phyloP scores from a whole-genome alignment of 2,797 vertebrate genomes.

The Leptodactylus fallax region DNA sequence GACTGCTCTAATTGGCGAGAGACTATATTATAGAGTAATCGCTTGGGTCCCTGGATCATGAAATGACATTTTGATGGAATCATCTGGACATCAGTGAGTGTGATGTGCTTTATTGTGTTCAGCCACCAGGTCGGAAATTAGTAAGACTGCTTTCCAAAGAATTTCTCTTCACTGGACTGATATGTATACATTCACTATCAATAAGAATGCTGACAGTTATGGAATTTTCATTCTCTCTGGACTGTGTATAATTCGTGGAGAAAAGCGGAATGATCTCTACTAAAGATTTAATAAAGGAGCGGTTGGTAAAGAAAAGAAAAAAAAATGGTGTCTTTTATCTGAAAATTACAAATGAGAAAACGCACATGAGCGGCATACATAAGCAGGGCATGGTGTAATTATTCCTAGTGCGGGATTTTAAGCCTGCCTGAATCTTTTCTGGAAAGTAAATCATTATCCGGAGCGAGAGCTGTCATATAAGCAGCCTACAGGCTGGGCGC shows the following conservation, averaged over 20 bases:
- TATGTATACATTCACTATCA: constrained; percentile 52
- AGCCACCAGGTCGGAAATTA: constrained; percentile 37
- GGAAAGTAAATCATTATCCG: constrained; percentile 35
- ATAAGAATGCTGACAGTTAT: constrained; percentile 32
- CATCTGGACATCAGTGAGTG: constrained; percentile 47
- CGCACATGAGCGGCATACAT: background rate
- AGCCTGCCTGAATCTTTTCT: constrained; percentile 26
- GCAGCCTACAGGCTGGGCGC: background rate
- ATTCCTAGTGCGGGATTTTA: constrained; percentile 3
- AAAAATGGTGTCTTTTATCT: constrained; percentile 18
- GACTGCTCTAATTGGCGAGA: constrained; percentile 21
- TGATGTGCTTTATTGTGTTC: constrained; percentile 26
- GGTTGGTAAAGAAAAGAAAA: constrained; percentile 19
- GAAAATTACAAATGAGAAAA: constrained; percentile 43
- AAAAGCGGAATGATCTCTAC: constrained; percentile 19
- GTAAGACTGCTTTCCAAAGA: constrained; percentile 43
- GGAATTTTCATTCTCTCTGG: constrained; percentile 34
- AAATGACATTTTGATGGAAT: constrained; percentile 51
- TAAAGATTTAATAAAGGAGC: constrained; percentile 49
- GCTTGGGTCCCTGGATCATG: constrained; percentile 31
- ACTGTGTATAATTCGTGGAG: constrained; percentile 42
- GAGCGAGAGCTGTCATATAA: background rate
- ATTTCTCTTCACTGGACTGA: constrained; percentile 21
- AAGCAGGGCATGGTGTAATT: constrained; percentile 5
- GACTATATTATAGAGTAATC: constrained; percentile 23